A percentile compares a stretch with the other conserved stretches of the same genome.
These are phyloP conservation scores for Porites lutea DNA, from an alignment of 64 coral and sea anemone genomes.

Conservation along the genomic window DNA sequence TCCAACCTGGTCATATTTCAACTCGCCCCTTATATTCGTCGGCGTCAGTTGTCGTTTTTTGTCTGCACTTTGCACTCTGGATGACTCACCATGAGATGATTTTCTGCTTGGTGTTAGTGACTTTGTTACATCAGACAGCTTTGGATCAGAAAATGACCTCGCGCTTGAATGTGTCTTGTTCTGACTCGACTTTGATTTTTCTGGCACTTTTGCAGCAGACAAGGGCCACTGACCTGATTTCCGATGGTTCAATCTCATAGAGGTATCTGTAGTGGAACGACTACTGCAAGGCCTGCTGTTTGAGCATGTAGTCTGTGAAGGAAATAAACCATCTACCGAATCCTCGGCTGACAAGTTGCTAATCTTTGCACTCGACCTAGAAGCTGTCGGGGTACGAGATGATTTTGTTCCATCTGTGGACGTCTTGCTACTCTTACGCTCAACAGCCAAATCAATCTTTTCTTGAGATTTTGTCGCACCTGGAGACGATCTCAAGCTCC, in stretches of 20 bases:
- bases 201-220: too few relatives aligned
- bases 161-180: too few relatives aligned
- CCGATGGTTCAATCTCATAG: too few relatives aligned
- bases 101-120: neutral
- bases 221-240: too few relatives aligned
- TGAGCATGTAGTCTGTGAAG: too few relatives aligned
- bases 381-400: neutral
- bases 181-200: too few relatives aligned
- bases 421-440: neutral
- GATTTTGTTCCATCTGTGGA: neutral
- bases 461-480: neutral
- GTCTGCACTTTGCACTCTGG: neutral
- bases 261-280: too few relatives aligned
- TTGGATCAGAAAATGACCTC: too few relatives aligned
- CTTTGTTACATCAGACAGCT: too few relatives aligned
- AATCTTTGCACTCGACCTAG: neutral
- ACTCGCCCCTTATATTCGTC: neutral
- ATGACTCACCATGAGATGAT: neutral
- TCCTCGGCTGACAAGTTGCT: too few relatives aligned
- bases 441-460: neutral
- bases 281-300: too few relatives aligned
- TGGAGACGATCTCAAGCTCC: neutral
- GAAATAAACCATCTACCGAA: too few relatives aligned
- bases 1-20: neutral
- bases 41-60: neutral